Percentiles rank a stretch among this genome's conserved stretches.
These are phyloP conservation scores for Otolemur crassicaudatus DNA, from an alignment of 2,797 vertebrate species.

Conservation along the genomic window DNA sequence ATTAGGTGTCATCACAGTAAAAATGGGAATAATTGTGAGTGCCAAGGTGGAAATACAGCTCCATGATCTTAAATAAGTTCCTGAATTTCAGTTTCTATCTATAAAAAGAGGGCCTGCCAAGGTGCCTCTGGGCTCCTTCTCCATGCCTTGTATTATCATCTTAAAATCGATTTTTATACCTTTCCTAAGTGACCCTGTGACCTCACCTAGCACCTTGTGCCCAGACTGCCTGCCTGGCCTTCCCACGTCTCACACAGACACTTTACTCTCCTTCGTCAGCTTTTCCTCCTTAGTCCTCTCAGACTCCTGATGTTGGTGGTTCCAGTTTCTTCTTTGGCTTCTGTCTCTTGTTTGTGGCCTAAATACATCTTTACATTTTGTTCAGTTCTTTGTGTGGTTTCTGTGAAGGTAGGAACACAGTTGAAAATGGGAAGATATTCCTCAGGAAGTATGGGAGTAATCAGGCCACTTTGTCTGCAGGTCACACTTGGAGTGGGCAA, in stretches of 20 bases:
- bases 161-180: neutral
- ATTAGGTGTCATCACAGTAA: neutral
- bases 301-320: neutral
- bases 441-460: constrained; percentile 53
- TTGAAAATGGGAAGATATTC: constrained; percentile 1
- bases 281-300: neutral
- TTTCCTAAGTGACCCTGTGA: constrained; percentile 12
- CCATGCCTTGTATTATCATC: neutral
- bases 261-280: neutral
- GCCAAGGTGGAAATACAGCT: neutral
- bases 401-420: constrained; percentile 4
- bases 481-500: constrained; percentile 57
- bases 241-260: neutral
- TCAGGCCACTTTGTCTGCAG: constrained; percentile 64
- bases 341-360: neutral
- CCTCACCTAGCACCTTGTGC: neutral
- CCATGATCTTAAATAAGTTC: neutral
- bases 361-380: constrained; percentile 30
- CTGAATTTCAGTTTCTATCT: neutral
- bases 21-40: neutral
- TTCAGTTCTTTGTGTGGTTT: constrained; percentile 12
- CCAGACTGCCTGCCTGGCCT: neutral
- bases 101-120: neutral
- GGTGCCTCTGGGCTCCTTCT: neutral
- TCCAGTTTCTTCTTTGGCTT: neutral